These are phyloP conservation scores for Sogatella furcifera DNA, from an alignment of 1,140 invertebrate genomes.

Conservation along the genomic window DNA sequence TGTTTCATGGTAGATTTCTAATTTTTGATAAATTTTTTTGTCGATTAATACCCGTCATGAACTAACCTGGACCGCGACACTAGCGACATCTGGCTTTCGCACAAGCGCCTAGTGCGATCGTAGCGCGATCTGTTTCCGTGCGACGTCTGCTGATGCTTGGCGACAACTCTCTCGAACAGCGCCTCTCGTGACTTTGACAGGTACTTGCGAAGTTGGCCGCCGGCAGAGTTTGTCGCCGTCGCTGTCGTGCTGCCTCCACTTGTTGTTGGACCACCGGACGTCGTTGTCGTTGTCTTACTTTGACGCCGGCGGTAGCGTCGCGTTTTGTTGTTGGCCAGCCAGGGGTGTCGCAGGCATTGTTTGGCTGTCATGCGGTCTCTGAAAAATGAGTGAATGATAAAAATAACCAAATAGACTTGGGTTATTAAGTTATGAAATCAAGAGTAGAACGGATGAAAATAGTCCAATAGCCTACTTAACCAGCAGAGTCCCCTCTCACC, in stretches of 20 bases:
- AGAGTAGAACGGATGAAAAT: no score
- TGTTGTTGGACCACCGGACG: not conserved
- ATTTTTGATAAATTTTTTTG: not conserved
- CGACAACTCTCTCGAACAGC: constrained; percentile 42
- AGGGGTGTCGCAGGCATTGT: constrained; percentile 50
- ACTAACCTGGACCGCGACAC: constrained; percentile 35
- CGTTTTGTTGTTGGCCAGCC: constrained; percentile 33
- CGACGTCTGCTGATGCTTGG: constrained; percentile 22
- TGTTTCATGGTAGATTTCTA: no score
- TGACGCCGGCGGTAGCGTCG: not conserved
- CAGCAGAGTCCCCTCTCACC: no score
- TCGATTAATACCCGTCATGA: constrained; percentile 5
- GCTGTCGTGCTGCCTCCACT: constrained; percentile 31
- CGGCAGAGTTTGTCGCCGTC: constrained; percentile 3
- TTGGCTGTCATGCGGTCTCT: constrained; percentile 48
- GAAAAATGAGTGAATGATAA: no score
- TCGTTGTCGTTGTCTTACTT: not conserved
- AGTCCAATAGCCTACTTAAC: no score
- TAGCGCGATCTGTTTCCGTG: constrained; percentile 28
- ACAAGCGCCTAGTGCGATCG: constrained; percentile 29
- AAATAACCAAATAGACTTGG: no score
- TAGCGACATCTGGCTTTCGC: constrained; percentile 42
- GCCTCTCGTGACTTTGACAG: constrained; percentile 46
- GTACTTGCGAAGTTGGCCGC: constrained; percentile 33
- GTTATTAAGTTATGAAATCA: no score